A percentile compares a stretch with the other conserved stretches of the same genome.
phyloP scores from a whole-genome alignment of 2,888 invertebrate species.

The Pherbina coryleti region DNA sequence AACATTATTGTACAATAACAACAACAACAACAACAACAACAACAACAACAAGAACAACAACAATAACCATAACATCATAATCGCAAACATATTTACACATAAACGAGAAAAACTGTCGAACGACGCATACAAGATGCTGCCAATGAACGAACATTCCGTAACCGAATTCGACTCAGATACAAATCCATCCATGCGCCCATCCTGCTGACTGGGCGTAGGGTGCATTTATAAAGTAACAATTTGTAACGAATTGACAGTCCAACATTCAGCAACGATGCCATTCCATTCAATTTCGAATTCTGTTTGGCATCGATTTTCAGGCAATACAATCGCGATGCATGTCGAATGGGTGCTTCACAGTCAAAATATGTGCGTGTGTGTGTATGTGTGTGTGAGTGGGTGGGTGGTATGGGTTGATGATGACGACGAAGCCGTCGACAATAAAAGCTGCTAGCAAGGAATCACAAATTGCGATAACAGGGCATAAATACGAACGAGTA shows the following conservation, averaged over 20 bases:
- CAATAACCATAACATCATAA: constrained; percentile 30
- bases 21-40: constrained; percentile 38
- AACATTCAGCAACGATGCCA: background rate
- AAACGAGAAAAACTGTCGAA: constrained; percentile 48
- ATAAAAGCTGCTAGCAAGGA: background rate
- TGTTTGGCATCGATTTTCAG: constrained; percentile 66
- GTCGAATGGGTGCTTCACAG: constrained; percentile 20
- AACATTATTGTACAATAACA: constrained; percentile 12
- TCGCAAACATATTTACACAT: constrained; percentile 29
- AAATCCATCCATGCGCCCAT: constrained; percentile 35
- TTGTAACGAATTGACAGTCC: constrained; percentile 20
- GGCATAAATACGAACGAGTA: constrained; percentile 56
- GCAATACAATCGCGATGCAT: constrained; percentile 40
- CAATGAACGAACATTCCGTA: constrained; percentile 50
- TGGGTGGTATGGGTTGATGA: background rate
- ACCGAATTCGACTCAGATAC: constrained; percentile 42
- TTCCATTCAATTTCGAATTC: constrained; percentile 46
- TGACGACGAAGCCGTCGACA: background rate
- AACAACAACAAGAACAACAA: constrained; percentile 40
- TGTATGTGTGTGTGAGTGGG: constrained; percentile 37
- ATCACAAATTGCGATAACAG: constrained; percentile 54
- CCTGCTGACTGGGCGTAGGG: background rate
- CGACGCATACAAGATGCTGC: constrained; percentile 55
- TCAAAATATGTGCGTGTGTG: constrained; percentile 35
- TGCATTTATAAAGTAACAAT: constrained; percentile 4